Percentiles rank a stretch among this genome's conserved stretches.
Evolutionary conservation across 2,888 invertebrate genomes (phyloP).

Genomic region (Apamea sordens): DNA sequence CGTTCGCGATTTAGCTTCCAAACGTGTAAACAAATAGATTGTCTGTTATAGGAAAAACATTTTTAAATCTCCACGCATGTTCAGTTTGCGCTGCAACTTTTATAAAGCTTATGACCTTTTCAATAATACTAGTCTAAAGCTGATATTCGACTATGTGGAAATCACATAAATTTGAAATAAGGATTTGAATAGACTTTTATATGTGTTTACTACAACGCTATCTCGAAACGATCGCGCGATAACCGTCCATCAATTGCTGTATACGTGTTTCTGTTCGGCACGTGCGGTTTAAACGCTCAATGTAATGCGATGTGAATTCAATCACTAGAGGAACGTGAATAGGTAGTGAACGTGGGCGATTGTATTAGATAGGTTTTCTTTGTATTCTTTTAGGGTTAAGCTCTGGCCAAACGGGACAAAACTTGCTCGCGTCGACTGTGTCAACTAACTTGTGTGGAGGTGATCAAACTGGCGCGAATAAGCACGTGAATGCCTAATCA

Average conservation of each 20-base stretch:
- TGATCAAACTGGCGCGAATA: background rate
- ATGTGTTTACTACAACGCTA: background rate
- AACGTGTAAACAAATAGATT: background rate
- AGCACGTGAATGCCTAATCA: background rate
- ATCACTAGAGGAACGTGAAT: background rate
- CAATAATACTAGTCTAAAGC: background rate
- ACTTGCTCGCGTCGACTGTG: background rate
- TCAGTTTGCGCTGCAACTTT: background rate
- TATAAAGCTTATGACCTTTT: background rate
- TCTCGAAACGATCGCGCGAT: background rate
- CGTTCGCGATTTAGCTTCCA: background rate
- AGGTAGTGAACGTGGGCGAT: background rate
- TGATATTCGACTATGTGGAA: background rate
- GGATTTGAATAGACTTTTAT: background rate
- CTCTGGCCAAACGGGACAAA: background rate
- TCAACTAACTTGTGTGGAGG: background rate
- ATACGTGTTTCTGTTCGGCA: background rate
- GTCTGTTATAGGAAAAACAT: background rate
- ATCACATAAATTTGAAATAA: background rate
- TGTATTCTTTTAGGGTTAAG: background rate
- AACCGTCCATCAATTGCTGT: background rate
- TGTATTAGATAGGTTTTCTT: background rate
- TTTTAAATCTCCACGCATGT: background rate
- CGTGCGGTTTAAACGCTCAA: background rate
- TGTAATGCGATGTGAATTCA: constrained; percentile 4